Percentiles rank a stretch among this genome's conserved stretches.
Conservation (phyloP, 2,113 vertebrate species). For the Elanoides forficatus region DNA sequence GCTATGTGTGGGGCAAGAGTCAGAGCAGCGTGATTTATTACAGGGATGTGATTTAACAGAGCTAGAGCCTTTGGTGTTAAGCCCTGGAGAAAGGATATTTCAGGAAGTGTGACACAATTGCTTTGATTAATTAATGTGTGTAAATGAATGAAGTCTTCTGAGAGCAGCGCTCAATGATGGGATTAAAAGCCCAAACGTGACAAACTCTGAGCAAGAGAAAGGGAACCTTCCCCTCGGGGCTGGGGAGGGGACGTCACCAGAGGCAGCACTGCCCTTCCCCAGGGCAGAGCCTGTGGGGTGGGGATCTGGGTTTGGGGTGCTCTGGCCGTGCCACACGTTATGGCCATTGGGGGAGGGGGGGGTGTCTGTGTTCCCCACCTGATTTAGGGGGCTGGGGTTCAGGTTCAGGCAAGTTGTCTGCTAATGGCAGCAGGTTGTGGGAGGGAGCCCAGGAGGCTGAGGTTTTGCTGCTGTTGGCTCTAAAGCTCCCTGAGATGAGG, state of each 20-base stretch:
- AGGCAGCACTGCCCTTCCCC: not conserved
- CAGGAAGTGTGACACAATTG: not conserved
- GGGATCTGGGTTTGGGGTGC: not conserved
- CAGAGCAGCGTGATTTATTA: not conserved
- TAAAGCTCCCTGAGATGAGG: not conserved
- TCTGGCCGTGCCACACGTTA: accelerated
- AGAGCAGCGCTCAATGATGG: not conserved
- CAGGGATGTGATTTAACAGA: not conserved
- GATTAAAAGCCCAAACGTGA: not conserved
- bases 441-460: too few relatives aligned
- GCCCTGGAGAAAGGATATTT: not conserved
- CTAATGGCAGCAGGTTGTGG: not conserved
- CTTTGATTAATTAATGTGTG: not conserved
- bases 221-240: not conserved
- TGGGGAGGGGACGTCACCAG: not conserved
- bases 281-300: not conserved
- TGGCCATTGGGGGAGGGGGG: too few relatives aligned
- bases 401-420: not conserved
- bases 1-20: not conserved
- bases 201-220: not conserved
- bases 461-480: too few relatives aligned
- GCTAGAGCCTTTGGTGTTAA: not conserved
- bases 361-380: not conserved
- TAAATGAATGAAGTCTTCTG: not conserved
- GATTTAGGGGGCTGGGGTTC: not conserved